Percentiles rank a stretch among this genome's conserved stretches.
phyloP scores from a whole-genome alignment of 2,888 invertebrate species.

The Cactoblastis cactorum region DNA sequence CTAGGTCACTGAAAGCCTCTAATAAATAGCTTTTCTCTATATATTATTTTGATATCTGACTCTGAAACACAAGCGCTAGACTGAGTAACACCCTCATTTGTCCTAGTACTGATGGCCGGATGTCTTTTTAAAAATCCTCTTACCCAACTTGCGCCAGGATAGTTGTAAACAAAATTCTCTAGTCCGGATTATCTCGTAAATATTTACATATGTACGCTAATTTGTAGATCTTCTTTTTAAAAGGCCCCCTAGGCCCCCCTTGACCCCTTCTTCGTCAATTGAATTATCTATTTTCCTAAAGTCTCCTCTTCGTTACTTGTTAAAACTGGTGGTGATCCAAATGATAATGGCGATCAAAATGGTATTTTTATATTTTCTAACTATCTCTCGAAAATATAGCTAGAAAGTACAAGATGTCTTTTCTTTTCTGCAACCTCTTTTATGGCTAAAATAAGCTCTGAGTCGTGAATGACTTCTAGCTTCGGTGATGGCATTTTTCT shows the following conservation, averaged over 20 bases:
- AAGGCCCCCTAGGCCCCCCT: too few species aligned
- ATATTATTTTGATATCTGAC: conserved; percentile 21
- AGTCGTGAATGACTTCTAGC: too few species aligned
- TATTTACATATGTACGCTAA: neutral
- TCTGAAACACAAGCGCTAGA: conserved; percentile 23
- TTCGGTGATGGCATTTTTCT: too few species aligned
- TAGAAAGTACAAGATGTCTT: too few species aligned
- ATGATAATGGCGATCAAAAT: conserved; percentile 7
- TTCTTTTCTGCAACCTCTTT: too few species aligned
- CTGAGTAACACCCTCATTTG: conserved; percentile 15
- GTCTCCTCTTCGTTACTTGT: conserved; percentile 16
- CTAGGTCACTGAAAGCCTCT: conserved; percentile 17
- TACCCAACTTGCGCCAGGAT: conserved; percentile 22
- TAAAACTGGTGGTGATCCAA: conserved; percentile 16
- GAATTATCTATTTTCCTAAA: conserved; percentile 5
- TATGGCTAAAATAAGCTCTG: too few species aligned
- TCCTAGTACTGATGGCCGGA: conserved; percentile 20
- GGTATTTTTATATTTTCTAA: neutral
- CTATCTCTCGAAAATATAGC: neutral
- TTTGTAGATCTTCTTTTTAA: neutral
- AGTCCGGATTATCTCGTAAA: conserved; percentile 9
- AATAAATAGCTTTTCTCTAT: too few species aligned
- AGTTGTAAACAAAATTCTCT: conserved; percentile 17
- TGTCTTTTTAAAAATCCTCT: conserved; percentile 21
- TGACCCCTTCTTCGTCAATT: neutral